A percentile compares a stretch with the other conserved stretches of the same genome.
These are phyloP conservation scores for Drosophila multiciliata DNA, from an alignment of 2,888 invertebrate genomes.

Conservation along the genomic window DNA sequence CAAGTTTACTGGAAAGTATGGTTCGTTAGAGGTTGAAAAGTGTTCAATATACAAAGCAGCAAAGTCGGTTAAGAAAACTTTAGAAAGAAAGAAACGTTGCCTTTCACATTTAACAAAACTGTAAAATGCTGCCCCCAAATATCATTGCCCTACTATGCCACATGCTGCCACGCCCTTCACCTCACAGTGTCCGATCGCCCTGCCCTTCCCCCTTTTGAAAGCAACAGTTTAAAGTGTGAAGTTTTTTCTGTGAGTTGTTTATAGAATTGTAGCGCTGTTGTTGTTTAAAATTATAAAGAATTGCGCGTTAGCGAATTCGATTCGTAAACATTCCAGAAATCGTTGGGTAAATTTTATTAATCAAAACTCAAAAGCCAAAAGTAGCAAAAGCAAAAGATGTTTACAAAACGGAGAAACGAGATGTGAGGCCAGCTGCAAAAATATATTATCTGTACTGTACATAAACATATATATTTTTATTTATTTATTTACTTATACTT, in stretches of 20 bases:
- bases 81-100: constrained; percentile 41
- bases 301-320: constrained; percentile 55
- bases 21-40: constrained; percentile 1
- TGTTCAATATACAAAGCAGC: neutral
- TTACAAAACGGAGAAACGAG: constrained; percentile 37
- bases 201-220: constrained; percentile 1
- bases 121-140: constrained; percentile 25
- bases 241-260: constrained; percentile 46
- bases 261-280: constrained; percentile 30
- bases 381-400: constrained; percentile 52
- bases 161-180: neutral
- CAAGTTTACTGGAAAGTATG: constrained; percentile 12
- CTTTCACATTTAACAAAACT: constrained; percentile 58
- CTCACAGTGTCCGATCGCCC: neutral
- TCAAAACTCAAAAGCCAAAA: constrained; percentile 53
- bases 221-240: constrained; percentile 39
- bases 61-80: constrained; percentile 34
- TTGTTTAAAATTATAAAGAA: constrained; percentile 44
- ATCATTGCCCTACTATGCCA: constrained; percentile 33
- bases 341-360: constrained; percentile 57
- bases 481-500: too few relatives aligned
- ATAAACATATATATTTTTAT: constrained; percentile 16
- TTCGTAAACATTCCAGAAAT: constrained; percentile 45
- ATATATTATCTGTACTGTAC: constrained; percentile 30
- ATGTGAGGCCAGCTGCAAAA: constrained; percentile 65